These are phyloP conservation scores for Mustelus asterias DNA, from an alignment of 2,113 vertebrate genomes.

Conservation along the genomic window DNA sequence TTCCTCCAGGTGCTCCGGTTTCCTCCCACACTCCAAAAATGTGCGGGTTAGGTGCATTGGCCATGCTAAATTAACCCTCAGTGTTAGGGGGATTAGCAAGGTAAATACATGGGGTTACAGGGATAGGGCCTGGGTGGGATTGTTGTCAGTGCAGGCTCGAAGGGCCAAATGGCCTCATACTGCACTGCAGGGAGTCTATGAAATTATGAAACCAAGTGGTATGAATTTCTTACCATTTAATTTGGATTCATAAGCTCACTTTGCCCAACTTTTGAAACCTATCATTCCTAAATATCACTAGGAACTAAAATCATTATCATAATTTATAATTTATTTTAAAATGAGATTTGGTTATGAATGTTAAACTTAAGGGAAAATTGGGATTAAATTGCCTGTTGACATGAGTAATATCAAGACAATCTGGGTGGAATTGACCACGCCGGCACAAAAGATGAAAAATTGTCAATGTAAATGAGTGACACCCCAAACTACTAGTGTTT, in stretches of 20 bases:
- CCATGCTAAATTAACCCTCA: too few relatives aligned
- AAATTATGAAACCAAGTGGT: not conserved
- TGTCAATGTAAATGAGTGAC: not conserved
- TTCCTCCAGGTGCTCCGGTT: too few relatives aligned
- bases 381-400: not conserved
- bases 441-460: not conserved
- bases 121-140: too few relatives aligned
- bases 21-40: too few relatives aligned
- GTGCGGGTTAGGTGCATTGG: too few relatives aligned
- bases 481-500: not conserved
- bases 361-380: not conserved
- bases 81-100: too few relatives aligned
- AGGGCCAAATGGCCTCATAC: too few relatives aligned
- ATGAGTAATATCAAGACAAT: not conserved
- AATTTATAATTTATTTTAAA: slow-evolving; percentile 10
- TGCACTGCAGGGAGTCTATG: too few relatives aligned
- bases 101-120: too few relatives aligned
- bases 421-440: not conserved
- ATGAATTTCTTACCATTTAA: not conserved
- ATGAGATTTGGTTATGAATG: not conserved
- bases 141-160: too few relatives aligned
- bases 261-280: not conserved
- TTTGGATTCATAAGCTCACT: not conserved
- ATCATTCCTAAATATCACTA: not conserved
- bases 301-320: not conserved